Evolutionary conservation across 2,113 vertebrate genomes (phyloP), one percentile per base, ranked within the genome.

Genomic region (Muscicapa adusta): DNA sequence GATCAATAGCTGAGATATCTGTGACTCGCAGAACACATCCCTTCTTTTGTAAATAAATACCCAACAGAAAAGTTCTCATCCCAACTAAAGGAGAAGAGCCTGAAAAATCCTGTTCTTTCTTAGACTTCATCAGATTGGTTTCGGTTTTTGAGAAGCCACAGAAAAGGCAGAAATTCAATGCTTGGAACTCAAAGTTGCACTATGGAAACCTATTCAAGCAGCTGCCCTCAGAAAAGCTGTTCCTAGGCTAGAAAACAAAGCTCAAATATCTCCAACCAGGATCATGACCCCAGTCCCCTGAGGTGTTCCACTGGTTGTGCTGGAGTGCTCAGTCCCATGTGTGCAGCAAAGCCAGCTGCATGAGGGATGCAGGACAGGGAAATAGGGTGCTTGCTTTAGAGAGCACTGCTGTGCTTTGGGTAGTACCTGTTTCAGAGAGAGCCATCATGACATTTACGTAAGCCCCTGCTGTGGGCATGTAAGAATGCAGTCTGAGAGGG

Each of bases 301-400:
- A 50, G 57, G 5, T 20, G 36, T 70, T 50, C 28, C 33, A 18
- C 33, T 48, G 53, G 29, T 61, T 0, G 0, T 1, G 1, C 31
- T 54, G 82, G 48, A 68, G 43, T 0, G 0, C 57, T 89, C 24
- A 19, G 18, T 87, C 48, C 31, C 8, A 23, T 1, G 5, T 0
- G 3, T 58, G 63, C 34, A 1, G 6, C 67, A 56, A 20, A 62
- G 36, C 13, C 65, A 70, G 43, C 33, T 75, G 67, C 87, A 1
- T 1, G 4, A 82, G 24, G 28, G 43, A n/a, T 0, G 4, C 14
- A 5, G n/a, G 36, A 22, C 43, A 34, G 38, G 47, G 45, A 80
- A 84, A 18, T 9, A 6, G 4, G 11, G 18, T 31, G 31, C 29
- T 75, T 54, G 20, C 34, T 83, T 67, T 76, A 53, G 43, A 53